These are phyloP conservation scores for Agrilus mali DNA, from an alignment of 2,888 invertebrate species.

Conservation along the genomic window DNA sequence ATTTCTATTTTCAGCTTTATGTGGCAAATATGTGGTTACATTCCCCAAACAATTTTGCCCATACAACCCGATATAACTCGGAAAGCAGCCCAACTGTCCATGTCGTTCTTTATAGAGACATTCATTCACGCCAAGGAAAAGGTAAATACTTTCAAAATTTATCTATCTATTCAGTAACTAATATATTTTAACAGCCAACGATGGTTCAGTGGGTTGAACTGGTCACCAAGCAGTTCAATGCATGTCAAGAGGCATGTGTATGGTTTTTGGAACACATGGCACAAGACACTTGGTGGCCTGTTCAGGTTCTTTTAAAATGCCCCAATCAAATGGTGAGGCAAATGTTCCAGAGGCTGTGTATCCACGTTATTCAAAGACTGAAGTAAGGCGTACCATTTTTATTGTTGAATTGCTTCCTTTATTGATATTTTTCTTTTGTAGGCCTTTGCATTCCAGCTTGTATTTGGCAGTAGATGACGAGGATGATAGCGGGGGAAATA, in stretches of 20 bases:
- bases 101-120: constrained; percentile 91
- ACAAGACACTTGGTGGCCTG: constrained; percentile 89
- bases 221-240: constrained; percentile 87
- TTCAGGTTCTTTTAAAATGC: constrained; percentile 83
- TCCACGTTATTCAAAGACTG: constrained; percentile 86
- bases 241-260: constrained; percentile 77
- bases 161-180: neutral
- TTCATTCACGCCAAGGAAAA: constrained; percentile 96
- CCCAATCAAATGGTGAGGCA: constrained; percentile 94
- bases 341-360: constrained; percentile 91
- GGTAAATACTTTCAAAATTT: constrained; percentile 32
- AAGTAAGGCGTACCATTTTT: constrained; percentile 36
- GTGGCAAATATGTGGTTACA: constrained; percentile 91
- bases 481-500: constrained; percentile 34
- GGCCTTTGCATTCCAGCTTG: constrained; percentile 44
- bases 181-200: constrained; percentile 52
- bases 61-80: constrained; percentile 69
- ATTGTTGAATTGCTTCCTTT: neutral
- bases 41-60: constrained; percentile 77
- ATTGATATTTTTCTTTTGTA: constrained; percentile 21
- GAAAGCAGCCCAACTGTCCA: constrained; percentile 75
- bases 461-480: constrained; percentile 45
- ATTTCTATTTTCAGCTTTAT: constrained; percentile 58
- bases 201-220: constrained; percentile 96
- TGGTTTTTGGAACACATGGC: constrained; percentile 93